Base-by-base conservation (phyloP, 2,113 vertebrate genomes). In the Butastur rufipennis region DNA sequence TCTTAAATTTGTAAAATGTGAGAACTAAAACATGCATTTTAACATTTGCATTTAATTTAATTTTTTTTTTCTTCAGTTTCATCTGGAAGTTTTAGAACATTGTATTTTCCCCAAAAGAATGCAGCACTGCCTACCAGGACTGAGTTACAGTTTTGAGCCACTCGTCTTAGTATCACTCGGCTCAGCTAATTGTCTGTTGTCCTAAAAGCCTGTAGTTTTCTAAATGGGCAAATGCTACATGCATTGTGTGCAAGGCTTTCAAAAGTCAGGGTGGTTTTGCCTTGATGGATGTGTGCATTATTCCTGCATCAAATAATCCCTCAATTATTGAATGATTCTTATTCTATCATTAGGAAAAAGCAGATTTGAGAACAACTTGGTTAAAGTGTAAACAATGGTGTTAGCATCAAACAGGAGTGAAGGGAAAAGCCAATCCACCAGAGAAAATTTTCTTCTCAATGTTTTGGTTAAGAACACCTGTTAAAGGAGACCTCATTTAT, bases 21-120 rank as follows among this genome's bases (percentile, higher is more conserved):
- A 95, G 94, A 97, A 97, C 95, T 90, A 96, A 95, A 95, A 96
- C 91, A 97, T 43, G 86, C 95, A 91, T 92, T 91, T 97, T 90
- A 91, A 77, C 74, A 89, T 93, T 94, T 95, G 81, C 91, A 95
- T 96, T 93, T 88, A 77, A 42, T 62, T 59, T 71, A 18, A 19
- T n/a, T 82, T 74, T 29, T 55, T 90, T 94, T 94, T 77, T 63
- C 45, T 38, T 14, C 68, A 45, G 18, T 93, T 95, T 95, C 71
- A 93, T 87, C 84, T 91, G 62, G 56, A 96, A 93, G 43, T 82
- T 93, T 91, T 55, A 86, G 74, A 85, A 85, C 53, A 81, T 19
- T 72, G 26, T 79, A 43, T 85, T 87, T 89, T 42, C 71, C 48
- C 74, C 91, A 66, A 95, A 80, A 71, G 40, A 36, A 48, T 79